Percentiles rank a stretch among this genome's conserved stretches.
Conservation (phyloP, 2,113 vertebrate species). For the Epinephelus fuscoguttatus region DNA sequence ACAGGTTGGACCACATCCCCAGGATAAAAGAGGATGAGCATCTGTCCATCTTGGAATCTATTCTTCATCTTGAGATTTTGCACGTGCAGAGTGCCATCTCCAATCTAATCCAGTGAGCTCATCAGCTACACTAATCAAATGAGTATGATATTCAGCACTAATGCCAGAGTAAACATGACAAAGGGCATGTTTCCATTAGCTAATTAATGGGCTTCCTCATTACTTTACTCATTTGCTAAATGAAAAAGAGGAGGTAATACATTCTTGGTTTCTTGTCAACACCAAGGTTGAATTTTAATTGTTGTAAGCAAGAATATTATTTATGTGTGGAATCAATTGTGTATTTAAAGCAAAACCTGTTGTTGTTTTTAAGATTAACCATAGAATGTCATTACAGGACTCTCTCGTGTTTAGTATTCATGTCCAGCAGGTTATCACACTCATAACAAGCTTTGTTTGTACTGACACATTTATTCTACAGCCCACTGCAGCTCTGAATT, state of each 20-base stretch:
- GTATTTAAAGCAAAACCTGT: slow-evolving; percentile 10
- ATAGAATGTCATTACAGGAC: slow-evolving; percentile 1
- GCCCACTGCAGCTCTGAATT: neutral
- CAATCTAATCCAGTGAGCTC: slow-evolving; percentile 51
- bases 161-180: slow-evolving; percentile 64
- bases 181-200: slow-evolving; percentile 64
- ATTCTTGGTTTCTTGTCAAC: slow-evolving; percentile 33
- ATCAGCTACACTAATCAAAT: slow-evolving; percentile 68
- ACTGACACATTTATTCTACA: neutral
- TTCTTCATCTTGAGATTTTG: slow-evolving; percentile 47
- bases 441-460: slow-evolving; percentile 1
- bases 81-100: slow-evolving; percentile 49
- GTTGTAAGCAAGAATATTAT: neutral
- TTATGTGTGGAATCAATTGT: neutral
- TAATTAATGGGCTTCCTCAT: slow-evolving; percentile 65
- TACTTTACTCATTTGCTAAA: slow-evolving; percentile 58
- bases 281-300: slow-evolving; percentile 5
- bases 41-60: slow-evolving; percentile 58
- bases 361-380: slow-evolving; percentile 1
- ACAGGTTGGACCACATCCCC: slow-evolving; percentile 35
- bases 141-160: slow-evolving; percentile 68
- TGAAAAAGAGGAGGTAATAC: slow-evolving; percentile 34
- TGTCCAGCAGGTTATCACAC: neutral
- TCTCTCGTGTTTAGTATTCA: neutral
- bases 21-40: slow-evolving; percentile 32